Base-by-base conservation (phyloP, 2,888 invertebrate species). In the Patella depressa region DNA sequence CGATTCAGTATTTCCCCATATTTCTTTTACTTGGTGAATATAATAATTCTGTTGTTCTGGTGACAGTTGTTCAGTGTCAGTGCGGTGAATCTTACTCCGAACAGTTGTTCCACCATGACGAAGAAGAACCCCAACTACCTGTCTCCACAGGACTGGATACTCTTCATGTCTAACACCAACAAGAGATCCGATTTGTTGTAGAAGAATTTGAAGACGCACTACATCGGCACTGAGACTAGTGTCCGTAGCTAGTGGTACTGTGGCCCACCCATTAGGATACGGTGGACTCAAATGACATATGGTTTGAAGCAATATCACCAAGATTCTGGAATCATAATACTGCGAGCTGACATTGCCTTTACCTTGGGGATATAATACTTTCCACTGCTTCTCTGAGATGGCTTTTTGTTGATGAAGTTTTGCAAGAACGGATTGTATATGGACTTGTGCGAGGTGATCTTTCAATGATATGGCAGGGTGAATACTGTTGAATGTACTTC, bases 251-350 rank as follows among this genome's bases (percentile, higher is more conserved):
- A 85, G 81, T 0, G 90, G 90, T 7, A 82, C 74, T 29, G 82
- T 80, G 53, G 82, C 73, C 90, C 90, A 90, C 19, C 90, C 90
- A 78, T 87, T 84, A 2, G 90, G 90, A 77, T 90, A 89, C 29
- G 90, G 90, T 7, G 89, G 85, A 73, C 86, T 85, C 17, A 90
- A 82, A 78, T 89, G 88, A 76, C 90, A 89, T 34, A 89, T 82
- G 12, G 86, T 85, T 79, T 88, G 87, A 70, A 90, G 85, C 15
- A 90, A 83, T 11, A 85, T 81, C 14, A 84, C 79, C 72, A 89
- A 81, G 2, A 88, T 78, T 5, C 81, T 82, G 65, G 85, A 84
- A 82, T 88, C 88, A 76, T 83, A 90, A 69, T 83, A 81, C 71
- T 85, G 85, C 0, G 90, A 88, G 2, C 83, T 73, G 3, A 83